A percentile compares a stretch with the other conserved stretches of the same genome.
Conservation (phyloP, 2,113 vertebrate genomes). For the Stictonetta naevosa region DNA sequence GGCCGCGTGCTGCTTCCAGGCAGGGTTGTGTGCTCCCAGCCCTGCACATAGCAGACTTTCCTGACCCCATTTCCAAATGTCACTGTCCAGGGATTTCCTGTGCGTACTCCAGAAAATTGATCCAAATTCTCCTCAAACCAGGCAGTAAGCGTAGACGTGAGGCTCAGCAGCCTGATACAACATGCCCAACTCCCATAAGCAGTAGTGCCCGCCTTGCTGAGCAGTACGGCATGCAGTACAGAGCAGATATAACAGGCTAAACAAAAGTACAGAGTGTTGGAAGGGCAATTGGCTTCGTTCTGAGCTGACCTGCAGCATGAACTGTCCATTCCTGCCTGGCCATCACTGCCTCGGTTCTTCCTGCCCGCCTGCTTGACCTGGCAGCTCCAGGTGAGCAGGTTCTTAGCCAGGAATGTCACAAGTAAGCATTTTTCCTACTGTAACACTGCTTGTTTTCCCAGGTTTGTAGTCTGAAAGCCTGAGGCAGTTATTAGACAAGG, state of each 20-base stretch:
- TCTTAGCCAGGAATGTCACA: neutral
- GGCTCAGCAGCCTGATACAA: neutral
- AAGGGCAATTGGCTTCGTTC: neutral
- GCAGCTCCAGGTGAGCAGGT: neutral
- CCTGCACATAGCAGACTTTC: neutral
- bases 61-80: neutral
- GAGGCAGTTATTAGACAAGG: conserved; percentile 45
- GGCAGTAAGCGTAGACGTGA: accelerated
- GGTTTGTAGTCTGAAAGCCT: conserved; percentile 5
- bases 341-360: neutral
- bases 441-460: neutral
- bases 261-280: neutral
- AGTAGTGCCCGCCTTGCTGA: neutral
- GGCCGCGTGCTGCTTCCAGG: neutral
- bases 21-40: neutral
- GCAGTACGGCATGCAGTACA: neutral
- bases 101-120: accelerated
- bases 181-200: neutral
- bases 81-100: neutral
- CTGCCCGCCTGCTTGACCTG: neutral
- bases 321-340: neutral
- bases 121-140: neutral
- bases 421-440: neutral
- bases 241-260: neutral
- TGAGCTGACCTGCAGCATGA: neutral